Conservation (phyloP, 2,797 vertebrate species). For the Florisuga fusca region DNA sequence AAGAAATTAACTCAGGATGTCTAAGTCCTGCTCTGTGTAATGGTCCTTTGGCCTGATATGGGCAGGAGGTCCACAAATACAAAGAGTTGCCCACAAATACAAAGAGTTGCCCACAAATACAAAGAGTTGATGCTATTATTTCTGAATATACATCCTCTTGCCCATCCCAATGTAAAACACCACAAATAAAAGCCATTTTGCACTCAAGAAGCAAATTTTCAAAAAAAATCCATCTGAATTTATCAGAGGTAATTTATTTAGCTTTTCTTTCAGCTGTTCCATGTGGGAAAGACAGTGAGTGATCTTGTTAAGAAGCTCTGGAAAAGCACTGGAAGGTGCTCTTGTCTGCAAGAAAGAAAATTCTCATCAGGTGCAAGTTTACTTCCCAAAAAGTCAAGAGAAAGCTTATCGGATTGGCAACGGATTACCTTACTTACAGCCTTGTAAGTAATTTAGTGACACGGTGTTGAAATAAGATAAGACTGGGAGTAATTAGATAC, state of each 20-base stretch:
- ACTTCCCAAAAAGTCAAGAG: slow-evolving; percentile 58
- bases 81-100: no score
- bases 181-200: not conserved
- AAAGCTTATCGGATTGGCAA: slow-evolving; percentile 69
- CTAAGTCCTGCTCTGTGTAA: not conserved
- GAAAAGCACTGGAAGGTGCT: slow-evolving; percentile 7
- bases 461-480: slow-evolving; percentile 73
- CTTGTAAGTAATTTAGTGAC: slow-evolving; percentile 72
- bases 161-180: not conserved
- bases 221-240: not conserved
- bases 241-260: not conserved
- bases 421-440: slow-evolving; percentile 63
- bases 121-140: not conserved
- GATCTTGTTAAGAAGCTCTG: slow-evolving; percentile 18
- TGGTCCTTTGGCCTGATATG: not conserved
- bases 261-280: no score
- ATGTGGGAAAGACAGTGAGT: not conserved
- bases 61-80: no score
- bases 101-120: no score
- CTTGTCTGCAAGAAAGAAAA: not conserved
- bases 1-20: not conserved
- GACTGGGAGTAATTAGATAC: slow-evolving; percentile 74
- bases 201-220: not conserved
- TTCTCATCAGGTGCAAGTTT: slow-evolving; percentile 52
- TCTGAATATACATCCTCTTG: not conserved